Base-by-base conservation (phyloP, 1,140 invertebrate genomes). In the Eupristina koningsbergeri region DNA sequence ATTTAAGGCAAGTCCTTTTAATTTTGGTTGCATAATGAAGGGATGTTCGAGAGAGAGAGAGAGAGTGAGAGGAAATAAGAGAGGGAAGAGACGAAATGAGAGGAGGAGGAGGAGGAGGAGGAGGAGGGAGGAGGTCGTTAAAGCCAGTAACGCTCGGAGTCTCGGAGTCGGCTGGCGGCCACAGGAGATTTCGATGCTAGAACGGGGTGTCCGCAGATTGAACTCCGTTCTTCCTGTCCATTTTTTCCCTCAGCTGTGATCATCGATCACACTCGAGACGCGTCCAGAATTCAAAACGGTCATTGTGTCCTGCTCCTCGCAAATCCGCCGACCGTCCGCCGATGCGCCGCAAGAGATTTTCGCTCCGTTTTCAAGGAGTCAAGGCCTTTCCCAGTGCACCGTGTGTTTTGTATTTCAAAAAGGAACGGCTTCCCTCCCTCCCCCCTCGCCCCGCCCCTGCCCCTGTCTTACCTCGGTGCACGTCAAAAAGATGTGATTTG, bases 121-220 rank as follows among this genome's bases (percentile, higher is more conserved):
- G 34, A 36, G 50, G 81, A 53, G 36, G 58, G 81, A 76, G 64
- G 76, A 85, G 73, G 50, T 53, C 45, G 29, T 69, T 69, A 13
- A 22, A 13, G 22, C 8, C 29, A 34, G 58, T 3, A n/a, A 26
- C 8, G 17, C 39, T 11, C 5, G 41, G 6, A 45, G 41, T 11
- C 11, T 11, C 6, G 3, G 9, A 41, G 19, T 31, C 5, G n/a
- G 53, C 34, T 36, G 80, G 8, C 81, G 83, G 83, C 78, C 69
- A 83, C 80, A 80, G 88, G 89, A 89, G 89, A 90, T 81, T 89
- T 89, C 88, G 86, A 90, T 87, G 89, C 89, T 85, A 81, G 86
- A 78, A 86, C 77, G 83, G 83, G 81, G 53, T 83, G 81, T 41
- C 80, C 80, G 85, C 69, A 77, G 80, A 88, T 89, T 86, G 85